phyloP scores from a whole-genome alignment of 23 tunicate species.

The Phallusia fumigata region DNA sequence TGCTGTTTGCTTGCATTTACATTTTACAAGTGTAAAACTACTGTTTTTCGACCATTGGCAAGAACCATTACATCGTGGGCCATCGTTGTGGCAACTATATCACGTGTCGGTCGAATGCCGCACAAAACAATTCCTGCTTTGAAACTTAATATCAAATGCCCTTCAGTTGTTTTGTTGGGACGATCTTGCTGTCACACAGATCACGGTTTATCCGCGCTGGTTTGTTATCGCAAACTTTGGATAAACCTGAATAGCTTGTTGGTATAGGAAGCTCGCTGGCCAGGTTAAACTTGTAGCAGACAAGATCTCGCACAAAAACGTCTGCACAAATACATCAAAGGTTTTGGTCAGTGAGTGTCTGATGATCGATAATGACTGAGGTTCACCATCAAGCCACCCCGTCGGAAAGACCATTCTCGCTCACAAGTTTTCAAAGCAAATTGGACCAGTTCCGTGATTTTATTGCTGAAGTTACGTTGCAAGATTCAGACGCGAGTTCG shows the following conservation, averaged over 20 bases:
- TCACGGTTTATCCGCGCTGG: background rate
- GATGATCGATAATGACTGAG: slow-evolving; percentile 28
- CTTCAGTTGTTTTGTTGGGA: background rate
- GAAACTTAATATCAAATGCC: background rate
- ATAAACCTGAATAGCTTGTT: background rate
- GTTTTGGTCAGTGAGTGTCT: background rate
- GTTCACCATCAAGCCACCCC: slow-evolving; percentile 28
- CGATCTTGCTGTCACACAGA: background rate
- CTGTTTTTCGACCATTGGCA: no score
- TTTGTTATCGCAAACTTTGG: background rate
- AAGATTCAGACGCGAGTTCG: slow-evolving; percentile 61
- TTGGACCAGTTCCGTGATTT: slow-evolving; percentile 66
- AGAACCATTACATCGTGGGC: background rate
- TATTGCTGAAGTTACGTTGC: slow-evolving; percentile 70
- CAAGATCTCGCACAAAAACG: no score
- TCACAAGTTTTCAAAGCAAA: slow-evolving; percentile 61
- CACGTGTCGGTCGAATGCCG: background rate
- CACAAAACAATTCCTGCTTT: background rate
- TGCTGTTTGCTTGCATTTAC: no score
- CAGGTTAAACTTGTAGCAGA: no score
- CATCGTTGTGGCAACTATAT: background rate
- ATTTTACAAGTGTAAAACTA: no score
- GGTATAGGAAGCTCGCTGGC: background rate
- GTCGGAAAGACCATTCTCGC: slow-evolving; percentile 49
- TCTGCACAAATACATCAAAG: slow-evolving; percentile 2